Evolutionary conservation across 2,888 invertebrate genomes (phyloP), one percentile per base, ranked within the genome.

Genomic region (Heliconius ismenius): DNA sequence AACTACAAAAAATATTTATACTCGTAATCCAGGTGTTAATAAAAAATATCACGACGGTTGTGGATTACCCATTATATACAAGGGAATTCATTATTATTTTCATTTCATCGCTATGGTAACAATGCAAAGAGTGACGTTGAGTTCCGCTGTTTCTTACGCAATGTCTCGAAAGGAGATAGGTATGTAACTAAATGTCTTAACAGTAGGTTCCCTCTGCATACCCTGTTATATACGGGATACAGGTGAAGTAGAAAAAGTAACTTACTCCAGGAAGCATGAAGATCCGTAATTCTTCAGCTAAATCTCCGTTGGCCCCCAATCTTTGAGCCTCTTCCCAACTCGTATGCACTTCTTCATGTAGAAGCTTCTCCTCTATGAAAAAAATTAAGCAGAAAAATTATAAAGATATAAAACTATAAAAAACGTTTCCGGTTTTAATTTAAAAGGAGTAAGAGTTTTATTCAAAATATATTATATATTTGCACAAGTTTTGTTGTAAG

Each of bases 261-360:
- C 87, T 84, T 77, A 94, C 94, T 81, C 94, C 94, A 1, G 90
- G 91, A 36, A 93, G 90, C 21, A 94, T 81, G 80, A 87, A 87
- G 0, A 90, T 87, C 64, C 93, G 83, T 65, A 94, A 86, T 74
- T 90, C 88, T 60, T 94, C 94, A 0, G 93, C 91, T 18, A 94
- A 86, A 77, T 88, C 89, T 0, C 94, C 94, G 39, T 83, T 83
- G 32, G 90, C 93, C 0, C 94, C 94, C 10, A 94, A 85, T 75
- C 91, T 82, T 85, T 95, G 95, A 15, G 96, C 92, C 81, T 96
- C 96, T 84, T 95, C 95, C 96, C 96, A 96, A 83, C 95, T 96
- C 26, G 97, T 93, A 83, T 96, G 95, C 21, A 97, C 96, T 88
- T 97, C 96, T 87, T 97, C 97, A 81, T 96, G 96, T 0, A 97